Conservation (phyloP, 2,797 vertebrate genomes). For the Muraenolepis orangiensis region DNA sequence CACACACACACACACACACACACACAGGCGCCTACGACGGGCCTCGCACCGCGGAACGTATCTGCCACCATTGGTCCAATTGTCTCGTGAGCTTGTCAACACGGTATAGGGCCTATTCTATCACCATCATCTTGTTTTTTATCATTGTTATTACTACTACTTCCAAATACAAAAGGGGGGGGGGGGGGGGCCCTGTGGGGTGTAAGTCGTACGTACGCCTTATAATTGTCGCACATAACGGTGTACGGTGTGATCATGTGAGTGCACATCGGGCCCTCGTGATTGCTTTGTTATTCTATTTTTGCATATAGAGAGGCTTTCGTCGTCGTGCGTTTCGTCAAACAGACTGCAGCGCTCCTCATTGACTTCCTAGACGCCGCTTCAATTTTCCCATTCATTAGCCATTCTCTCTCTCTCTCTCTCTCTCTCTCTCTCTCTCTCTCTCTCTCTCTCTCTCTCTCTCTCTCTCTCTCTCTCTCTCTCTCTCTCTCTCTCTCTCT, state of each 20-base stretch:
- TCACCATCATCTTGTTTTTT: conserved; percentile 1
- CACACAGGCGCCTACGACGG: too few species aligned
- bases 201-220: neutral
- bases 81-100: conserved; percentile 5
- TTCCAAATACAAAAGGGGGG: neutral
- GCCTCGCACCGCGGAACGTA: neutral
- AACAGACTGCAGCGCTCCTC: conserved; percentile 3
- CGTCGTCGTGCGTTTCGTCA: neutral
- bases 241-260: neutral
- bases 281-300: conserved; percentile 37
- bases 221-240: neutral
- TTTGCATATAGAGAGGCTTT: conserved; percentile 48
- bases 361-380: conserved; percentile 57
- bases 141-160: neutral
- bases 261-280: neutral
- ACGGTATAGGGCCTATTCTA: neutral
- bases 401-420: conserved; percentile 43
- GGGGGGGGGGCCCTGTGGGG: conserved; percentile 2
- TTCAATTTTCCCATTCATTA: conserved; percentile 72
- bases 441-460: conserved; percentile 63
- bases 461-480: conserved; percentile 34
- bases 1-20: neutral
- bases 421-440: conserved; percentile 61
- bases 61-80: conserved; percentile 11
- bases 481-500: conserved; percentile 59